Evolutionary conservation across 2,797 vertebrate species (phyloP), one percentile per base, ranked within the genome.

Genomic region (Aratinga solstitialis): DNA sequence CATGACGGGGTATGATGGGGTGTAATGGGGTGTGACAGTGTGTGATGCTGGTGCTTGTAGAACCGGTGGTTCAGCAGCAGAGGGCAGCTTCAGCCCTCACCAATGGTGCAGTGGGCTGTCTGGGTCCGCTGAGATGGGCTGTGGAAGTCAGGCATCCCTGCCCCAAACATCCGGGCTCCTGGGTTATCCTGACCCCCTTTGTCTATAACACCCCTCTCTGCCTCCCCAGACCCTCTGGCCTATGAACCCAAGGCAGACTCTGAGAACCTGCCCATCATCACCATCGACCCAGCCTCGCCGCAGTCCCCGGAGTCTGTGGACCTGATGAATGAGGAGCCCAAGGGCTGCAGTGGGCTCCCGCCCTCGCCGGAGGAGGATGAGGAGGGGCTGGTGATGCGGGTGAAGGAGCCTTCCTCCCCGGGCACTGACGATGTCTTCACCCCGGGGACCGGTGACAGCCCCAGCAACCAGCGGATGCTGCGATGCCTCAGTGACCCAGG

Each of bases 401-500:
- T 92, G 82, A 97, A 97, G 74, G 97, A 98, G 26, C 89, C 97
- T 15, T 93, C 96, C 5, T 95, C 96, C 30, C 96, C 96, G 0
- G 97, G 98, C 11, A 97, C 97, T 2, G 97, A 98, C 0, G 98
- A 98, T 1, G 97, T 98, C 81, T 98, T 98, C 95, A 97, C 97
- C 32, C 97, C 98, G 1, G 97, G 87, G 8, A 61, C 96, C 3
- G 32, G 76, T 0, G 98, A 98, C 51, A 97, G 97, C 53, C 94
- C 96, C 50, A 98, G 97, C 93, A 98, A 98, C 51, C 98, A 98
- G 95, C 98, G 98, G 81, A 98, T 99, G 86, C 98, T 97, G 84
- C 98, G 99, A 75, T 99, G 99, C 96, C 98, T 99, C 94, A 99
- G 99, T 29, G 99, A 99, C 97, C 99, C 99, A 0, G 99, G 99